Evolutionary conservation across 2,888 invertebrate genomes (phyloP).

Genomic region (Gastracanthus pulcherrimus): DNA sequence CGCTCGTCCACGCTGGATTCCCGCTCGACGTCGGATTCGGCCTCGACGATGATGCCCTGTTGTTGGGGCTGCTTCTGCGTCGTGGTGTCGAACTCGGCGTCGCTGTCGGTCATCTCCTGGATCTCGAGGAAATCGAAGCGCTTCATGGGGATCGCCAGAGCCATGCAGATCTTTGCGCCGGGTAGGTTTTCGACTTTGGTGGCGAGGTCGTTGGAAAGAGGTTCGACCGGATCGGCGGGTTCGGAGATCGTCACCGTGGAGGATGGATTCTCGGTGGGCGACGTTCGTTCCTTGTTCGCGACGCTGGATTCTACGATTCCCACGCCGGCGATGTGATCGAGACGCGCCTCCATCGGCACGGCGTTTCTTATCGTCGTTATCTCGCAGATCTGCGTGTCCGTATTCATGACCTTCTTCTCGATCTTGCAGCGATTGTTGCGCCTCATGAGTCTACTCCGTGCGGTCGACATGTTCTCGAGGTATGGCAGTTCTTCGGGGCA

Average conservation of each 20-base stretch:
- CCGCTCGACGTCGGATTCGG: constrained; percentile 82
- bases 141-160: constrained; percentile 51
- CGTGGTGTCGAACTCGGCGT: constrained; percentile 65
- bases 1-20: constrained; percentile 77
- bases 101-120: constrained; percentile 71
- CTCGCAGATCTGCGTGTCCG: constrained; percentile 65
- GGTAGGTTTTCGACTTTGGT: constrained; percentile 63
- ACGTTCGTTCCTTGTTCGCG: constrained; percentile 31
- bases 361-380: constrained; percentile 68
- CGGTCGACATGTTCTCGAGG: constrained; percentile 55
- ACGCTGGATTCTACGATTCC: constrained; percentile 68
- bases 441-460: constrained; percentile 54
- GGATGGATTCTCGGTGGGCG: constrained; percentile 20
- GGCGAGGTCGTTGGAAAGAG: constrained; percentile 61
- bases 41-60: constrained; percentile 79
- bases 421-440: constrained; percentile 60
- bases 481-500: constrained; percentile 54
- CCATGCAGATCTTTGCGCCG: constrained; percentile 57
- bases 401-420: constrained; percentile 64
- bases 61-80: constrained; percentile 33
- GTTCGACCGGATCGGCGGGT: constrained; percentile 66
- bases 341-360: constrained; percentile 67
- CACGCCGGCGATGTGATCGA: constrained; percentile 71
- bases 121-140: constrained; percentile 68
- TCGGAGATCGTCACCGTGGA: constrained; percentile 69